Evolutionary conservation across 2,888 invertebrate species (phyloP).

Genomic region (Mythimna pallens): DNA sequence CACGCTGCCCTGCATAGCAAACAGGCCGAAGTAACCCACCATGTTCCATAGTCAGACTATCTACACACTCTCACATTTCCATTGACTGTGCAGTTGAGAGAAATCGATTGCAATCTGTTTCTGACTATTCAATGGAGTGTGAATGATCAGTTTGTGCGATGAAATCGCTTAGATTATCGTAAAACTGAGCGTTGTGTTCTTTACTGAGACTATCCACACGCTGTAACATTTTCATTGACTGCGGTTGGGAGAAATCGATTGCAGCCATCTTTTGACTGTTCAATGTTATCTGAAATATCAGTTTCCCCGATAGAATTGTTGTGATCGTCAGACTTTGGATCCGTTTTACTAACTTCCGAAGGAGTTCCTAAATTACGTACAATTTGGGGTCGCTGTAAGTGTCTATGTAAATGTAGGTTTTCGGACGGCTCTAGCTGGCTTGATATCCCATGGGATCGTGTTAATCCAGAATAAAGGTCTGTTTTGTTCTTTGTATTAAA

Average conservation of each 20-base stretch:
- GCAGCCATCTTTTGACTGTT: conserved; percentile 23
- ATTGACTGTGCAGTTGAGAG: conserved; percentile 49
- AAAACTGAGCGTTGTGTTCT: conserved; percentile 31
- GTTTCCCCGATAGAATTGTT: conserved; percentile 9
- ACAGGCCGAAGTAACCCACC: conserved; percentile 68
- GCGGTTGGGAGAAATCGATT: conserved; percentile 18
- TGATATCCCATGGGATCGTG: conserved; percentile 54
- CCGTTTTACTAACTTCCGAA: conserved; percentile 27
- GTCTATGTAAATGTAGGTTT: conserved; percentile 59
- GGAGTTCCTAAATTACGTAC: conserved; percentile 51
- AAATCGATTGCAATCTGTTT: conserved; percentile 48
- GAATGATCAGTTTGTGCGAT: conserved; percentile 26
- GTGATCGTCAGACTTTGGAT: conserved; percentile 14
- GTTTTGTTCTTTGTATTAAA: conserved; percentile 46
- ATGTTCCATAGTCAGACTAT: conserved; percentile 38
- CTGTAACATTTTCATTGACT: conserved; percentile 49
- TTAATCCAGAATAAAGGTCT: conserved; percentile 56
- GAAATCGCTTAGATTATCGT: conserved; percentile 23
- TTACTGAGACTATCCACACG: conserved; percentile 28
- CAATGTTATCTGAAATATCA: conserved; percentile 34
- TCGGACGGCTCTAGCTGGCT: conserved; percentile 46
- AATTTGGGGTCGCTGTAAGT: conserved; percentile 54
- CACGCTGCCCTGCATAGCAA: conserved; percentile 87
- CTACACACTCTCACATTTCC: conserved; percentile 48
- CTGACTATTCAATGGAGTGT: conserved; percentile 48